Evolutionary conservation across 2,113 vertebrate genomes (phyloP).

Genomic region (Indri indri): DNA sequence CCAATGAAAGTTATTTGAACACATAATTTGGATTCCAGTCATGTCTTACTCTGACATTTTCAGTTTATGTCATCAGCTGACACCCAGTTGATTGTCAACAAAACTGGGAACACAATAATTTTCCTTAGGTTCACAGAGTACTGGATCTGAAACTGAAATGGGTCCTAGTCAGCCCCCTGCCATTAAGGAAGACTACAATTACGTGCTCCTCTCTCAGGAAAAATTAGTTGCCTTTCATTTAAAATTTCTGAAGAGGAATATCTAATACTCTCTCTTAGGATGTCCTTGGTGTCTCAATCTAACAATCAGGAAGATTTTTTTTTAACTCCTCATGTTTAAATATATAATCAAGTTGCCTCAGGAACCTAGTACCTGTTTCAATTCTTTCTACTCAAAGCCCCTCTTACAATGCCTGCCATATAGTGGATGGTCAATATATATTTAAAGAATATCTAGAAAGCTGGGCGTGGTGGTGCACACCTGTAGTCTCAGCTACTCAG

Average conservation of each 20-base stretch:
- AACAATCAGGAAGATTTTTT: neutral
- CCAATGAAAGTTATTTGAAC: neutral
- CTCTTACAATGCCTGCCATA: neutral
- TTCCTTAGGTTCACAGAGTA: neutral
- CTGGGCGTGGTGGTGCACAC: no score
- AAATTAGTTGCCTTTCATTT: neutral
- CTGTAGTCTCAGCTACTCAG: no score
- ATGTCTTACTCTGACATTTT: neutral
- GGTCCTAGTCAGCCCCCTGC: neutral
- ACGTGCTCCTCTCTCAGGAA: neutral
- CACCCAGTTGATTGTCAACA: neutral
- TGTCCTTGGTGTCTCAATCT: neutral
- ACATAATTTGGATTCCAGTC: neutral
- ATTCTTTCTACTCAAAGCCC: neutral
- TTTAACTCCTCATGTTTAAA: neutral
- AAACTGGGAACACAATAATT: neutral
- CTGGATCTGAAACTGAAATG: neutral
- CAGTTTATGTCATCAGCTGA: neutral
- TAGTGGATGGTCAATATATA: neutral
- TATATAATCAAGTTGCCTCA: neutral
- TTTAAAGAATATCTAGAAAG: neutral
- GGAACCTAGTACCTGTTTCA: neutral
- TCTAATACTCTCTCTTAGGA: neutral
- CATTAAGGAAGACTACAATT: neutral
- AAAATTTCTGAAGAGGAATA: neutral